phyloP scores from a whole-genome alignment of 2,888 invertebrate species.

The Pachycephus smyrnensis region DNA sequence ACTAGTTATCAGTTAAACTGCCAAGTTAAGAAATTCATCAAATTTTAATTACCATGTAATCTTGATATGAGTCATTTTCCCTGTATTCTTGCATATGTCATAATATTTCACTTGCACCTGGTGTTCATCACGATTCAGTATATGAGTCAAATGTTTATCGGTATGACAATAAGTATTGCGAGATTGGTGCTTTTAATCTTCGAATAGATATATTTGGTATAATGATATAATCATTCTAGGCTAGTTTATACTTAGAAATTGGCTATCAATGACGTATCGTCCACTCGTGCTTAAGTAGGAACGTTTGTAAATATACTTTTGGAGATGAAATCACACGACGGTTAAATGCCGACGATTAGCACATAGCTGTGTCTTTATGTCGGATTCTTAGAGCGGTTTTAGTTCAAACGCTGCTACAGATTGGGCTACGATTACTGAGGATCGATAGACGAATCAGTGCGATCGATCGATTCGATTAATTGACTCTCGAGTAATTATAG shows the following conservation, averaged over 20 bases:
- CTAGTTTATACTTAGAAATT: neutral
- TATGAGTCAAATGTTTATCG: neutral
- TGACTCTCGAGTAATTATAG: neutral
- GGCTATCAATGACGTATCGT: neutral
- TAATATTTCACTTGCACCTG: neutral
- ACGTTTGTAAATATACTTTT: neutral
- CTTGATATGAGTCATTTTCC: neutral
- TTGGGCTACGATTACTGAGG: neutral
- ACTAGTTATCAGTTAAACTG: too few species aligned
- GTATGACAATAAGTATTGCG: neutral
- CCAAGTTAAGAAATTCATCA: too few species aligned
- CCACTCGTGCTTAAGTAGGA: neutral
- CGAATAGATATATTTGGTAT: neutral
- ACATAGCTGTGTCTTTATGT: neutral
- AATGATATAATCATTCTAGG: neutral
- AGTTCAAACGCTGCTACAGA: neutral
- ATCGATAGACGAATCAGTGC: neutral
- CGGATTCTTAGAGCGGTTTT: neutral
- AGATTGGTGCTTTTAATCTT: neutral
- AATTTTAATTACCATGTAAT: neutral
- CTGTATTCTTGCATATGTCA: neutral
- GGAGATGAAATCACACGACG: neutral
- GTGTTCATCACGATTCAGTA: neutral
- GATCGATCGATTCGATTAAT: neutral
- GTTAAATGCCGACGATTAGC: neutral